A percentile compares a stretch with the other conserved stretches of the same genome.
Evolutionary conservation across 2,797 vertebrate species (phyloP).

Genomic region (Etheostoma nigrum): DNA sequence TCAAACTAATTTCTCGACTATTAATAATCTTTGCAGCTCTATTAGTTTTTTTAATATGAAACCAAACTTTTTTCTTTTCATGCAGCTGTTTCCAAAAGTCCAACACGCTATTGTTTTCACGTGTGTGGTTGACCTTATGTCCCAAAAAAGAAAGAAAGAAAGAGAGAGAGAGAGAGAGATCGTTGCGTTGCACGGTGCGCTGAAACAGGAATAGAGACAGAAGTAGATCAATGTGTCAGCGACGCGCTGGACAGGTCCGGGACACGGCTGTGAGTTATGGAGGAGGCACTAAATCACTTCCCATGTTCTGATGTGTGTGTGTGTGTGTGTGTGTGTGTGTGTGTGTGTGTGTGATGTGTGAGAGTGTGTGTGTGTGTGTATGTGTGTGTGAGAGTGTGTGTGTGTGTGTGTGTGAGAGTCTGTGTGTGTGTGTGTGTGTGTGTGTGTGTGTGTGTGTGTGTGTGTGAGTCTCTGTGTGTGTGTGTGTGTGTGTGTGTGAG

Average conservation of each 20-base stretch:
- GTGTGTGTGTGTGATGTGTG: constrained; percentile 25
- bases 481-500: too few relatives aligned
- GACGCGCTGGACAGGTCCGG: constrained; percentile 78
- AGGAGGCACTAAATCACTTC: constrained; percentile 83
- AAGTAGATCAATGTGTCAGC: constrained; percentile 82
- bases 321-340: constrained; percentile 41
- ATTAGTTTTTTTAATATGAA: constrained; percentile 13
- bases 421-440: too few relatives aligned
- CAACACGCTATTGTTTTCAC: constrained; percentile 29
- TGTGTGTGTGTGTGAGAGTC: too few relatives aligned
- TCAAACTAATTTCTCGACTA: too few relatives aligned
- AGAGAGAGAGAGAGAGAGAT: constrained; percentile 27
- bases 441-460: too few relatives aligned
- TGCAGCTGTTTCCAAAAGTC: constrained; percentile 7
- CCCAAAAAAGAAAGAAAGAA: neutral
- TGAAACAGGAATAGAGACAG: constrained; percentile 75
- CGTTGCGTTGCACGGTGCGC: constrained; percentile 16
- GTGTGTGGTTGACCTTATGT: constrained; percentile 35
- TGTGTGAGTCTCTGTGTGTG: too few relatives aligned
- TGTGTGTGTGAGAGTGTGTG: constrained; percentile 26
- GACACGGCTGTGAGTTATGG: constrained; percentile 83
- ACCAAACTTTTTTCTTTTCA: constrained; percentile 4
- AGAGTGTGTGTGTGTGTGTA: constrained; percentile 38
- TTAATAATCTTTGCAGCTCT: too few relatives aligned
- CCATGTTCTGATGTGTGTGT: constrained; percentile 74